These are phyloP conservation scores for Prietella phreatophila DNA, from an alignment of 2,113 vertebrate species.

Conservation along the genomic window DNA sequence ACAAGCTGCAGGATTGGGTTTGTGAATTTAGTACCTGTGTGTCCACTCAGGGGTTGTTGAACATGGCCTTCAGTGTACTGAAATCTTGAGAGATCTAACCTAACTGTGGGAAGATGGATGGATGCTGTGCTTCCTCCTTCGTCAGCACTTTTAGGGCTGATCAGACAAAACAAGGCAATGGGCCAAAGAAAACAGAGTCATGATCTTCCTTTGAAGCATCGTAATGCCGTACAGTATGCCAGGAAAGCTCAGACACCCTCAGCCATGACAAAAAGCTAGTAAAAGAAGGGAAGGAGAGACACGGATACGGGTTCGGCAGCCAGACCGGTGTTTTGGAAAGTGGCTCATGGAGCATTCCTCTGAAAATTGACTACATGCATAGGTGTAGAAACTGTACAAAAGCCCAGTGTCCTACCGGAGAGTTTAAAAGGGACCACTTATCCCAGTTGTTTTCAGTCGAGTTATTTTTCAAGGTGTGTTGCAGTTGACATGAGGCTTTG, in stretches of 20 bases:
- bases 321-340: constrained; percentile 37
- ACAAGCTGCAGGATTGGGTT: neutral
- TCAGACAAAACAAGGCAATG: constrained; percentile 47
- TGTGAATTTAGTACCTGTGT: constrained; percentile 14
- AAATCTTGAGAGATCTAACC: constrained; percentile 30
- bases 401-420: neutral
- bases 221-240: constrained; percentile 14
- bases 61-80: constrained; percentile 12
- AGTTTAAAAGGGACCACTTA: constrained; percentile 14
- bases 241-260: neutral
- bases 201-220: constrained; percentile 28
- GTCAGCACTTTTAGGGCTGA: constrained; percentile 18
- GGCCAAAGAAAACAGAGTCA: constrained; percentile 48
- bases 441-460: constrained; percentile 10
- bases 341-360: constrained; percentile 33
- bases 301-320: constrained; percentile 27
- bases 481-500: constrained; percentile 20
- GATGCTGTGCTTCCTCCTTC: constrained; percentile 28
- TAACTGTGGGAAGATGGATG: constrained; percentile 27
- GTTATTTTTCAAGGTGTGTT: constrained; percentile 21
- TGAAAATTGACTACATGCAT: constrained; percentile 13
- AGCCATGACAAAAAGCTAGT: neutral
- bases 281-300: constrained; percentile 3
- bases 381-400: constrained; percentile 5
- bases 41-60: constrained; percentile 22